phyloP scores from a whole-genome alignment of 1,140 invertebrate species.

The Pteromalus puparum region DNA sequence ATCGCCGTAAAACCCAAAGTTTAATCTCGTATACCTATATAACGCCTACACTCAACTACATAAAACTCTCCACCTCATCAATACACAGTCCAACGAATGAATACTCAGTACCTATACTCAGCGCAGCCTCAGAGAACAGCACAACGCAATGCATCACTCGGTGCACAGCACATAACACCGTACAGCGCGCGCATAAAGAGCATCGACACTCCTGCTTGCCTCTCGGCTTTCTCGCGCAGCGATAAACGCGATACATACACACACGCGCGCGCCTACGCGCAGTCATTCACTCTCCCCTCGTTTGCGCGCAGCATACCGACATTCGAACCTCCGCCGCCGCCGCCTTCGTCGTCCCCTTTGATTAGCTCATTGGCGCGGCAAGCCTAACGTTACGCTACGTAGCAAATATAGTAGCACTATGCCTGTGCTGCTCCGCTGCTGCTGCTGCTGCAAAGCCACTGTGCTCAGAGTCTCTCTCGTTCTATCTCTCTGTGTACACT shows the following conservation, averaged over 20 bases:
- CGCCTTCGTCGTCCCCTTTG: conserved; percentile 31
- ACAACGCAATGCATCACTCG: no score
- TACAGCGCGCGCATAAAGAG: conserved; percentile 12
- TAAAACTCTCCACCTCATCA: no score
- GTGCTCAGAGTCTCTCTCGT: background rate
- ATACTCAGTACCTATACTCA: no score
- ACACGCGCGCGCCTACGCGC: no score
- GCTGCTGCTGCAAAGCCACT: background rate
- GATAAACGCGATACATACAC: background rate
- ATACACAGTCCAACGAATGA: no score
- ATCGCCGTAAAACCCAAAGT: no score
- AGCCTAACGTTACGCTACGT: conserved; percentile 25
- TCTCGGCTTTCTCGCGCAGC: background rate
- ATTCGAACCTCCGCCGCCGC: background rate
- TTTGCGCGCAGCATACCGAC: background rate
- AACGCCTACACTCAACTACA: no score
- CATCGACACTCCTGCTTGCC: conserved; percentile 8
- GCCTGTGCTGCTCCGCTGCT: background rate
- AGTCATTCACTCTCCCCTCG: background rate
- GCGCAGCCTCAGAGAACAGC: no score
- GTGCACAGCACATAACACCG: background rate
- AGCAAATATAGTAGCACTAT: conserved; percentile 9
- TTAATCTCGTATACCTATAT: no score
- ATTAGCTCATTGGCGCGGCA: conserved; percentile 43
- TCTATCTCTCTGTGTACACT: conserved; percentile 8